Base-by-base conservation (phyloP, 2,113 vertebrate species). In the Crotalus horridus region DNA sequence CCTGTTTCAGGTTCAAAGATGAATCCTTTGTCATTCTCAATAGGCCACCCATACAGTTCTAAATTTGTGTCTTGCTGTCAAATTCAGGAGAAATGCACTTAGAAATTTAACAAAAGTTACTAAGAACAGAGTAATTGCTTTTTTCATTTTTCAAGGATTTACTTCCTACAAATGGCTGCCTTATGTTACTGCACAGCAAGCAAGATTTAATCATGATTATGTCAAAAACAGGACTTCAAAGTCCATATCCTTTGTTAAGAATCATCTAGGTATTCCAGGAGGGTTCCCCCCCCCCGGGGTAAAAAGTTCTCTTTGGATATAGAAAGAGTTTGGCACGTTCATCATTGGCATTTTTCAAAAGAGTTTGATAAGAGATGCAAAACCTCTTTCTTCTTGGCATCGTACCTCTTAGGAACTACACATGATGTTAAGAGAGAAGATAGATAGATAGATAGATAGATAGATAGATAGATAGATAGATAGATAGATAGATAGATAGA, bases 281-380 rank as follows among this genome's bases (percentile, higher is more conserved):
- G 48, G 51, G 15, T 26, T 51, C 24, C 6, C 0, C 15, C 85
- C 39, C 43, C n/a, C 43, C 21, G 85, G 6, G 48, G 58, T 69
- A 88, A 94, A 87, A 90, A 87, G 17, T 46, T 29, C 46, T 54
- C 89, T 69, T 46, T 61, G 74, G 7, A 48, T 89, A 89, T 90
- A 91, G 92, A 88, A 43, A 33, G 43, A 87, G 85, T 59, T 91
- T 94, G 95, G 94, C 95, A 96, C 90, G 92, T 88, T 85, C 21
- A 64, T 43, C 17, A 58, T 4, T 29, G 69, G 91, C 61, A 89
- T 13, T 33, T 0, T 0, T 89, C 33, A 88, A 90, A 89, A 61
- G 13, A 33, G 90, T 26, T 54, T 56, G 61, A 20, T 85, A 29
- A 11, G 85, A 90, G 61, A 89, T 91, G 85, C 88, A 56, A 0